Percentiles rank a stretch among this genome's conserved stretches.
Conservation (phyloP, 2,888 invertebrate genomes). For the Notodonta dromedarius region DNA sequence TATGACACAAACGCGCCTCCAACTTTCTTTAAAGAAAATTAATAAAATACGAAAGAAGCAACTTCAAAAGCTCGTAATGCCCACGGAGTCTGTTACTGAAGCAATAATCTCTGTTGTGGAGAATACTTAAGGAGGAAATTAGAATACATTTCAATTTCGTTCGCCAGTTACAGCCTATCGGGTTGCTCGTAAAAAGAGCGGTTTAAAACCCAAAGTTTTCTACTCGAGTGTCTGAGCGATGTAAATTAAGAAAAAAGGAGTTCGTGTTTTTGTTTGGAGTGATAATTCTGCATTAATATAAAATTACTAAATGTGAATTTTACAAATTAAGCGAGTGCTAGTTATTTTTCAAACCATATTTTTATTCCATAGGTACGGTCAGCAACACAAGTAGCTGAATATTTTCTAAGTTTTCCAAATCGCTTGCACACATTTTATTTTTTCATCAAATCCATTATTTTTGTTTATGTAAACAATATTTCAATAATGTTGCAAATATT, state of each 20-base stretch:
- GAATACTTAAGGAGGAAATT: slow-evolving; percentile 22
- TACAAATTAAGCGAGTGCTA: too few relatives aligned
- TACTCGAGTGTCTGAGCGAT: slow-evolving; percentile 11
- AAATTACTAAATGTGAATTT: neutral
- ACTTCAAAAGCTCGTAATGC: slow-evolving; percentile 7
- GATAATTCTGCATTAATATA: neutral
- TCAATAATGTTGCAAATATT: too few relatives aligned
- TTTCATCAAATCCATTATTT: too few relatives aligned
- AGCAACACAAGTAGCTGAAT: too few relatives aligned
- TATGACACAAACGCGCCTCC: neutral
- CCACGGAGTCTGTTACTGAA: slow-evolving; percentile 12
- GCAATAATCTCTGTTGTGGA: slow-evolving; percentile 15
- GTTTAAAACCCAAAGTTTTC: slow-evolving; percentile 14
- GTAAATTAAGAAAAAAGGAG: slow-evolving; percentile 2
- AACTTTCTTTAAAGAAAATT: slow-evolving; percentile 4
- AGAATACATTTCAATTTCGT: slow-evolving; percentile 25
- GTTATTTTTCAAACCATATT: too few relatives aligned
- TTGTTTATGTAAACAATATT: too few relatives aligned
- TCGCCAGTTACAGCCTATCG: slow-evolving; percentile 14
- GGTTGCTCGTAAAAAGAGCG: slow-evolving; percentile 18
- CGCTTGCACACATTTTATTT: too few relatives aligned
- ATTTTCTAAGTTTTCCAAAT: too few relatives aligned
- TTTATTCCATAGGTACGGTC: too few relatives aligned
- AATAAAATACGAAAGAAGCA: slow-evolving; percentile 8
- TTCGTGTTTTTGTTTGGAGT: neutral